Evolutionary conservation across 2,113 vertebrate genomes (phyloP).

Genomic region (Phocoena phocoena): DNA sequence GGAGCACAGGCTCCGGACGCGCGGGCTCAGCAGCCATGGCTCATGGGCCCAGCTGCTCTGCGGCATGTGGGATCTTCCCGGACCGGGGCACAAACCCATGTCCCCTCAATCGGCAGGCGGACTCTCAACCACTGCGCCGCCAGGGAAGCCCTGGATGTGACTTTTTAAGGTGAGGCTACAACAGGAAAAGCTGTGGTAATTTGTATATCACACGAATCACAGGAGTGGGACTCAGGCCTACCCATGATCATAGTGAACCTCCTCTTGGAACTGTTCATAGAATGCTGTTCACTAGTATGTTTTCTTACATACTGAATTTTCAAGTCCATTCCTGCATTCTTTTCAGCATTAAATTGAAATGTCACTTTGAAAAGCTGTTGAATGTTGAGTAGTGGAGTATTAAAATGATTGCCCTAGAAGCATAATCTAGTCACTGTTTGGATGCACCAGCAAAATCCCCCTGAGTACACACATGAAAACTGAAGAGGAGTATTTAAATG

Average conservation of each 20-base stretch:
- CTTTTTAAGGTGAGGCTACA: not conserved
- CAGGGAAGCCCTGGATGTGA: not conserved
- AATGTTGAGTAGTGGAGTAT: not conserved
- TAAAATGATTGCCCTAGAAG: not conserved
- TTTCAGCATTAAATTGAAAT: not conserved
- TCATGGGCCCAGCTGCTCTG: accelerated
- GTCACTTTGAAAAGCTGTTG: not conserved
- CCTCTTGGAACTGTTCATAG: not conserved
- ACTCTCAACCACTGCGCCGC: too few species aligned
- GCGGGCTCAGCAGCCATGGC: too few species aligned
- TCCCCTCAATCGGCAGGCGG: too few species aligned
- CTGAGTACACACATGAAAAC: not conserved
- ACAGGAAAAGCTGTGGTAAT: not conserved
- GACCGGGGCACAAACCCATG: accelerated
- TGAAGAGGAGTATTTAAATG: not conserved
- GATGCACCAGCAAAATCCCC: not conserved
- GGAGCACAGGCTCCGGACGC: too few species aligned
- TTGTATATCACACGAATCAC: not conserved
- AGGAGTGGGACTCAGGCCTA: not conserved
- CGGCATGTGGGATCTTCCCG: too few species aligned
- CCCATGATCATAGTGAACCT: not conserved
- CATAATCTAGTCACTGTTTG: not conserved
- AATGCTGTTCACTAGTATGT: not conserved
- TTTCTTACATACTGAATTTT: not conserved
- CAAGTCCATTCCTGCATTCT: not conserved